These are phyloP conservation scores for Reinhardtius hippoglossoides DNA, from an alignment of 2,113 vertebrate species.

Conservation along the genomic window DNA sequence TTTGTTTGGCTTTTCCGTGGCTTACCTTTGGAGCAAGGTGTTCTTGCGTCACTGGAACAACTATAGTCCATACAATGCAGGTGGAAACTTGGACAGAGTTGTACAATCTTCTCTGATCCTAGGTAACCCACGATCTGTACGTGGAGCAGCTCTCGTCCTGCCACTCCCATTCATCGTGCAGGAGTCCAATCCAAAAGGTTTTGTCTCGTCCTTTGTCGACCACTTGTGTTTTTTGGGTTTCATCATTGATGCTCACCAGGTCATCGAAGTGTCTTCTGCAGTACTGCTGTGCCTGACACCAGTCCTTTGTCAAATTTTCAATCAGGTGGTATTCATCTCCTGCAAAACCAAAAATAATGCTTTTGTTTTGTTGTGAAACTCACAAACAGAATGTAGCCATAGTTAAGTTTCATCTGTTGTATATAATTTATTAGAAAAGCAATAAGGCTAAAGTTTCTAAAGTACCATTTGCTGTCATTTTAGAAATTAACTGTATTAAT, in stretches of 20 bases:
- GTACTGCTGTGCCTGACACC: slow-evolving; percentile 62
- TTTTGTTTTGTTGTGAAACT: neutral
- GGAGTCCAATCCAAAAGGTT: slow-evolving; percentile 69
- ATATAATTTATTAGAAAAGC: too few relatives aligned
- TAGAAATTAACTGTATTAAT: too few relatives aligned
- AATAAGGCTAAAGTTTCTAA: too few relatives aligned
- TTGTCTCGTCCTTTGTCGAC: accelerated
- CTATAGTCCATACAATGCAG: too few relatives aligned
- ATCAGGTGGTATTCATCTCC: neutral
- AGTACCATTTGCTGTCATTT: too few relatives aligned
- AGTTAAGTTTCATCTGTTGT: too few relatives aligned
- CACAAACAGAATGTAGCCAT: too few relatives aligned
- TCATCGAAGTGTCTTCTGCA: slow-evolving; percentile 42
- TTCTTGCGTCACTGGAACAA: accelerated
- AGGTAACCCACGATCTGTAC: slow-evolving; percentile 14
- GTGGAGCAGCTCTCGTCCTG: slow-evolving; percentile 50
- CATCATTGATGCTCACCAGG: slow-evolving; percentile 51
- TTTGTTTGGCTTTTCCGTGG: neutral
- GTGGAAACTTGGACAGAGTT: neutral
- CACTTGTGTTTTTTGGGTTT: neutral
- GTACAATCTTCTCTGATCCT: neutral
- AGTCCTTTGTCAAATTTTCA: accelerated
- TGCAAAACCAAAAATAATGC: slow-evolving; percentile 1
- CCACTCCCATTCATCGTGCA: slow-evolving; percentile 61
- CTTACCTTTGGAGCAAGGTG: slow-evolving; percentile 54